Evolutionary conservation across 1,140 invertebrate species (phyloP), one percentile per base, ranked within the genome.

Genomic region (Philotrypesis tridentata): DNA sequence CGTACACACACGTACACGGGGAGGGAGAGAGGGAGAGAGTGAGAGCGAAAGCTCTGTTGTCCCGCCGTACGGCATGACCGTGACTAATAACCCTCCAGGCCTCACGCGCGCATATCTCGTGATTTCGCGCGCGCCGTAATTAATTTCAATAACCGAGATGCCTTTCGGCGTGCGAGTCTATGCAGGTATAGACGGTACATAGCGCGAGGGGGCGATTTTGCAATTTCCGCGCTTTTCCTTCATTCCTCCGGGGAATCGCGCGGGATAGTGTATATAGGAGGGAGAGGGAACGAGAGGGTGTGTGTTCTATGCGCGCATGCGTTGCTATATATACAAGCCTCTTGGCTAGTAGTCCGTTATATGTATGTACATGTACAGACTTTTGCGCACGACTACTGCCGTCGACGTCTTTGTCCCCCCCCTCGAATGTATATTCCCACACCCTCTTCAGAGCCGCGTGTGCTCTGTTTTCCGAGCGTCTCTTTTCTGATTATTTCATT

Each of bases 111-210:
- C 70, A 17, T 72, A 40, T 72, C 37, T 72, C 70, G 70, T 72
- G 70, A 72, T 72, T 72, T 43, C 37, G 23, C 61, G 7, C 61
- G 7, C 37, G 37, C 33, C 23, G 37, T 72, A 43, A 72, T 72
- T 72, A 72, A 72, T 72, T 72, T 72, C 70, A 72, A 72, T 72
- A 48, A 48, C 70, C 37, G 37, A 25, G 14, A 5, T 9, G 0
- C 31, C 31, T 29, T 31, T 43, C 40, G 40, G 7, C 12, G 12
- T 43, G 48, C n/a, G 48, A 17, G 21, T 55, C 17, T n/a, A 55
- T 55, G 7, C 48, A n/a, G 17, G 48, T 17, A 55, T 55, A 55
- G 17, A 17, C 21, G n/a, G 48, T n/a, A n/a, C 14, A 55, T 14
- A 17, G 17, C 21, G 29, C n/a, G n/a, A n/a, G n/a, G 4, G 23